phyloP scores from a whole-genome alignment of 2,797 vertebrate genomes.

The Sebastiscus tertius region DNA sequence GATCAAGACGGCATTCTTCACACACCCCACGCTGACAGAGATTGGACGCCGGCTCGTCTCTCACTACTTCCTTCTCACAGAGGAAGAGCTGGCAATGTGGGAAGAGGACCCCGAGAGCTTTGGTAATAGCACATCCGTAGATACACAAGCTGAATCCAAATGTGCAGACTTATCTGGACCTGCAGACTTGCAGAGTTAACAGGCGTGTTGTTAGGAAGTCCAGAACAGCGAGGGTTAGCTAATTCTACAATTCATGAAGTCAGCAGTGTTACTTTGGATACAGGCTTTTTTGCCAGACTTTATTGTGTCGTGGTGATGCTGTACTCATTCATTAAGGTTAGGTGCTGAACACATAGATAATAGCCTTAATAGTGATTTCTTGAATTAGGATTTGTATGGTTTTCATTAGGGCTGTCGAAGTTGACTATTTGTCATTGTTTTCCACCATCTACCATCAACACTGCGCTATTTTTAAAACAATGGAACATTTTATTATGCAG shows the following conservation, averaged over 20 bases:
- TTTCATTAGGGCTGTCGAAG: too few relatives aligned
- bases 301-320: neutral
- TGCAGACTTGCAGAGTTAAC: neutral
- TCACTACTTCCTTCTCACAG: slow-evolving; percentile 94
- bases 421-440: too few relatives aligned
- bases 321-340: neutral
- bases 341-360: neutral
- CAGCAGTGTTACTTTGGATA: neutral
- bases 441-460: neutral
- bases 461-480: neutral
- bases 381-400: neutral
- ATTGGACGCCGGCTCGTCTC: slow-evolving; percentile 94
- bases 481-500: neutral
- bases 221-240: neutral
- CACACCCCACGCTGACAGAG: slow-evolving; percentile 93
- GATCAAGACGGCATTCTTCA: slow-evolving; percentile 96
- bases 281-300: neutral
- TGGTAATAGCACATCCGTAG: slow-evolving; percentile 80
- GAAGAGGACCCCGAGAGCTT: slow-evolving; percentile 98
- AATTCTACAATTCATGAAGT: neutral
- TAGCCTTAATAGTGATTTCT: neutral
- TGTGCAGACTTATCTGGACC: slow-evolving; percentile 27
- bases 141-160: slow-evolving; percentile 28
- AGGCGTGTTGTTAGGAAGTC: neutral
- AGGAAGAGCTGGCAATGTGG: slow-evolving; percentile 97